Percentiles rank a stretch among this genome's conserved stretches.
phyloP scores from a whole-genome alignment of 1,140 invertebrate genomes.

The Hycleus cichorii region DNA sequence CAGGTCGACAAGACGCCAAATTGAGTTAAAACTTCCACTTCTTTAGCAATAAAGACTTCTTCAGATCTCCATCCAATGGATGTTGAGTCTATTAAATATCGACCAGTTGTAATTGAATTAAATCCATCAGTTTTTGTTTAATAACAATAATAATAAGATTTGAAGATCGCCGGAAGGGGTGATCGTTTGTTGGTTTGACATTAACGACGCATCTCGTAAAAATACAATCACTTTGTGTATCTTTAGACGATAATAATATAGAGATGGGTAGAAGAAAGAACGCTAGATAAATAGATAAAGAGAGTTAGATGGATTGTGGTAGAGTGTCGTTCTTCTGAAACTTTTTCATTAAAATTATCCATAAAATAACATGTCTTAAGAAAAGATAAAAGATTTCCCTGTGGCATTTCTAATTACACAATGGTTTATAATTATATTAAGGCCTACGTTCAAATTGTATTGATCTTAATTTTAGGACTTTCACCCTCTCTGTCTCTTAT shows the following conservation, averaged over 20 bases:
- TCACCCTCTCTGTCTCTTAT: constrained; percentile 14
- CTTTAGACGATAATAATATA: too few species aligned
- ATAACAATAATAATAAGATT: constrained; percentile 21
- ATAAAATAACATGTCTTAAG: constrained; percentile 29
- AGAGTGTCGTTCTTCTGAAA: constrained; percentile 17
- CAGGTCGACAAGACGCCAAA: too few species aligned
- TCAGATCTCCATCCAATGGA: too few species aligned
- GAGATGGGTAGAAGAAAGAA: too few species aligned
- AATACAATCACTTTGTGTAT: too few species aligned
- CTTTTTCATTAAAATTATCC: constrained; percentile 33
- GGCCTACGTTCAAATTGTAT: constrained; percentile 26
- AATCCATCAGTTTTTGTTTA: constrained; percentile 14
- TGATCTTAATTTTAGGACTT: constrained; percentile 25
- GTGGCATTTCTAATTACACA: constrained; percentile 30
- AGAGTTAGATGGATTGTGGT: too few species aligned
- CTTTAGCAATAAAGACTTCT: too few species aligned
- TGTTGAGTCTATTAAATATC: constrained; percentile 8
- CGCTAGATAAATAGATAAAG: too few species aligned
- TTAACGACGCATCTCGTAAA: too few species aligned
- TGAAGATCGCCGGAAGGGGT: neutral
- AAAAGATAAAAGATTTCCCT: constrained; percentile 22
- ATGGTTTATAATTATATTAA: constrained; percentile 34
- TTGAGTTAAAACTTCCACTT: too few species aligned
- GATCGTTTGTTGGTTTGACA: too few species aligned
- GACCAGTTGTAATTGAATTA: constrained; percentile 24